Evolutionary conservation across 2,113 vertebrate genomes (phyloP), one percentile per base, ranked within the genome.

Genomic region (Eurypyga helias): DNA sequence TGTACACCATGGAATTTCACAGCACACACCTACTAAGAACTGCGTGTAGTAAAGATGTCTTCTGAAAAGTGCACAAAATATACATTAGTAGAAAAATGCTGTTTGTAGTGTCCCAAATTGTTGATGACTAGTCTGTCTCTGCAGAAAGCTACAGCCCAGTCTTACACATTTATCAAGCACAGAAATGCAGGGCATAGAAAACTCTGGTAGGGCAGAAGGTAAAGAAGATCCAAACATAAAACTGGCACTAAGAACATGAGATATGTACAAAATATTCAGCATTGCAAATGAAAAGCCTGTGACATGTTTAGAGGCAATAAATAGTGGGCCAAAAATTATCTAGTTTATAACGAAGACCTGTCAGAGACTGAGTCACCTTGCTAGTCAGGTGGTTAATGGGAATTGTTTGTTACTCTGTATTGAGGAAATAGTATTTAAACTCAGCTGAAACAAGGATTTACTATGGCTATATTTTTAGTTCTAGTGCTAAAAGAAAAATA

Each of bases 401-500:
- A 96, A 89, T 70, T 62, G 4, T 83, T 96, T 72, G 18, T 54
- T 91, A 38, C 31, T 10, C 7, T 75, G 2, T 65, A 43, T 43
- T 81, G 64, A 94, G 34, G 66, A 75, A 77, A 90, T 19, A 83
- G 31, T 61, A 70, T 89, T 93, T 87, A 87, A 87, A 91, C 10
- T 84, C 48, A 38, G n/a, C 31, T 91, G 79, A 91, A 96, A 71
- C 0, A 1, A 23, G 49, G 18, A 77, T 88, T 88, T 87, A 84
- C 54, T 89, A 65, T 31, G 33, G 21, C 33, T 83, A 17, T 66
- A 46, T 77, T 89, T 95, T 83, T 57, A 73, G 26, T 69, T 82
- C 46, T 5, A 7, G n/a, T 85, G 94, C 80, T 83, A 95, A 92
- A 95, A 83, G n/a, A 78, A 94, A 95, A 93, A 57, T 71, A 92